These are phyloP conservation scores for Catocala fraxini DNA, from an alignment of 2,888 invertebrate species.

Conservation along the genomic window DNA sequence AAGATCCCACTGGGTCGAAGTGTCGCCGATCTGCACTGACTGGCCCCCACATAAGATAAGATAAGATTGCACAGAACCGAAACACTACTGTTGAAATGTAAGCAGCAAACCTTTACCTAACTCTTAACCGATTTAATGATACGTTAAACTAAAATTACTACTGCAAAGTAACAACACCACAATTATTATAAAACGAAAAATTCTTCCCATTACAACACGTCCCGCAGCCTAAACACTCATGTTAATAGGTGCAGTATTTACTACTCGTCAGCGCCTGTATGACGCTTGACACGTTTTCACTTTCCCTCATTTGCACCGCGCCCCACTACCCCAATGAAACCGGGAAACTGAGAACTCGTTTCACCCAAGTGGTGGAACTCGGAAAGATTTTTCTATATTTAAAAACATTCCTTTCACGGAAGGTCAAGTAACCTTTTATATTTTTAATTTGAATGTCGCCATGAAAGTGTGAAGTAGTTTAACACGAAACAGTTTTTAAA, in stretches of 20 bases:
- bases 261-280: conserved; percentile 36
- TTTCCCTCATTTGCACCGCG: conserved; percentile 25
- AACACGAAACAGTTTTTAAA: conserved; percentile 15
- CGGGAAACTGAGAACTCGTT: conserved; percentile 15
- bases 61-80: no score
- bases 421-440: conserved; percentile 57
- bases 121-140: no score
- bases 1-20: no score
- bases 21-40: no score
- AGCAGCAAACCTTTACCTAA: no score
- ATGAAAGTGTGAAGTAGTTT: conserved; percentile 44
- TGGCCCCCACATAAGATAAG: no score
- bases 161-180: conserved; percentile 1
- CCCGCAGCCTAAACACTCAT: conserved; percentile 42
- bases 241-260: conserved; percentile 55
- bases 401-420: conserved; percentile 41
- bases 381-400: conserved; percentile 30
- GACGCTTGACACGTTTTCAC: conserved; percentile 81
- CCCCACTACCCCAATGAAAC: conserved; percentile 44
- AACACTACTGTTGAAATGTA: no score
- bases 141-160: neutral
- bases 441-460: conserved; percentile 51
- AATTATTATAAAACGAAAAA: conserved; percentile 10
- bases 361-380: conserved; percentile 16
- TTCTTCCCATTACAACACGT: conserved; percentile 22